Evolutionary conservation across 2,888 invertebrate species (phyloP).

Genomic region (Xestia xanthographa): DNA sequence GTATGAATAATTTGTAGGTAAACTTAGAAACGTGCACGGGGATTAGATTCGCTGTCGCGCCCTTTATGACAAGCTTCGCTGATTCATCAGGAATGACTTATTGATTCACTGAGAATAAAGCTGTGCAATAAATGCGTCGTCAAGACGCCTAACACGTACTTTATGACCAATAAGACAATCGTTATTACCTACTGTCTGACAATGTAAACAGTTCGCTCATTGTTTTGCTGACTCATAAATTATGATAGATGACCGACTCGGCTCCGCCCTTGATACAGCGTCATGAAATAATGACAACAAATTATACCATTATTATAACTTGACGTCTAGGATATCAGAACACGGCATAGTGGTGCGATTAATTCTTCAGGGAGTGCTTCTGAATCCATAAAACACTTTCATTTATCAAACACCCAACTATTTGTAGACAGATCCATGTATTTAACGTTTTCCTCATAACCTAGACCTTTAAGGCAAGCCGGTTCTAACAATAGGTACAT

Average conservation of each 20-base stretch:
- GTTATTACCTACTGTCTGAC: slow-evolving; percentile 69
- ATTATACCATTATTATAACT: slow-evolving; percentile 77
- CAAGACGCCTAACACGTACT: slow-evolving; percentile 67
- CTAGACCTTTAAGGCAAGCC: slow-evolving; percentile 56
- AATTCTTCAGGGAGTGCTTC: slow-evolving; percentile 52
- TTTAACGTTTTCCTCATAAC: slow-evolving; percentile 54
- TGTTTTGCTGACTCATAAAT: slow-evolving; percentile 79
- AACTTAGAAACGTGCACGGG: slow-evolving; percentile 29
- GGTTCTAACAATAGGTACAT: slow-evolving; percentile 62
- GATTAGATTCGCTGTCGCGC: slow-evolving; percentile 40
- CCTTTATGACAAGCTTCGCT: slow-evolving; percentile 53
- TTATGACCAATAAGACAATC: slow-evolving; percentile 72
- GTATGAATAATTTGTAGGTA: slow-evolving; percentile 35
- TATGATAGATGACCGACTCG: slow-evolving; percentile 76
- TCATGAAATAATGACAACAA: slow-evolving; percentile 81
- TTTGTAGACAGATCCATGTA: slow-evolving; percentile 45
- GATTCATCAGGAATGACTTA: slow-evolving; percentile 70
- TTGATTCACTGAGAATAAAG: slow-evolving; percentile 68
- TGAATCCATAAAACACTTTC: slow-evolving; percentile 45
- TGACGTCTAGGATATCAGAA: slow-evolving; percentile 67
- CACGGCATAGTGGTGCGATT: slow-evolving; percentile 65
- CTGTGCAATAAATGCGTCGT: slow-evolving; percentile 71
- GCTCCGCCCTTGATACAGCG: slow-evolving; percentile 76
- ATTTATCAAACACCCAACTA: slow-evolving; percentile 56
- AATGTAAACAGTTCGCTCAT: slow-evolving; percentile 68